Evolutionary conservation across 1,140 invertebrate genomes (phyloP).

Genomic region (Amyelois transitella): DNA sequence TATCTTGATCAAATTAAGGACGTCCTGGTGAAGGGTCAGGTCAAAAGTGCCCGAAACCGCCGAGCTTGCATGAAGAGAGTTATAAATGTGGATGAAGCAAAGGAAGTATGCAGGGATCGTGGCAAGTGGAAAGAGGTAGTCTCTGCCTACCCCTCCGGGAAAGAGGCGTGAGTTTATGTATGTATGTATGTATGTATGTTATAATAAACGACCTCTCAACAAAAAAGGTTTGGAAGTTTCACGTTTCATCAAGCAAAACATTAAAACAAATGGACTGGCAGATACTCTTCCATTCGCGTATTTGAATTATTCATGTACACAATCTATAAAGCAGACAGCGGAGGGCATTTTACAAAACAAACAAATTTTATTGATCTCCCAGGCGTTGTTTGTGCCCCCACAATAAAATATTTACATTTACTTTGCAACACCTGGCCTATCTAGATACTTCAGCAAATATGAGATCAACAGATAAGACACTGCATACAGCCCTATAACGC

Average conservation of each 20-base stretch:
- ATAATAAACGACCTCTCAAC: neutral
- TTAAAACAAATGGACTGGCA: conserved; percentile 62
- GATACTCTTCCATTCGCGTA: conserved; percentile 53
- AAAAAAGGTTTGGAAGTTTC: conserved; percentile 29
- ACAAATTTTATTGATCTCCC: conserved; percentile 74
- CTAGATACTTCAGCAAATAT: conserved; percentile 17
- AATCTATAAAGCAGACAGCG: conserved; percentile 68
- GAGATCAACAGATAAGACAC: neutral
- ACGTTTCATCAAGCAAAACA: conserved; percentile 48
- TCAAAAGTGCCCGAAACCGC: too few relatives aligned
- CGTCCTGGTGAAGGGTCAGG: too few relatives aligned
- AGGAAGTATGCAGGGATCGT: too few relatives aligned
- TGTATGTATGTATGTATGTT: neutral
- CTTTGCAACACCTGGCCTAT: conserved; percentile 59
- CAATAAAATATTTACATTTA: conserved; percentile 74
- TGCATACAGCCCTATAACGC: neutral
- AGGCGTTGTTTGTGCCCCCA: conserved; percentile 64
- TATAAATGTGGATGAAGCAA: too few relatives aligned
- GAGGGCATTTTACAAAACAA: conserved; percentile 70
- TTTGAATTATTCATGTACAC: conserved; percentile 70
- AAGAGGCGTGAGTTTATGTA: too few relatives aligned
- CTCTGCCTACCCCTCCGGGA: too few relatives aligned
- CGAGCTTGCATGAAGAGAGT: too few relatives aligned
- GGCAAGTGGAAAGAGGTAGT: too few relatives aligned
- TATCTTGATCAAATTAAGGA: too few relatives aligned